phyloP scores from a whole-genome alignment of 1,140 invertebrate genomes.

The Lepidostoma basale region DNA sequence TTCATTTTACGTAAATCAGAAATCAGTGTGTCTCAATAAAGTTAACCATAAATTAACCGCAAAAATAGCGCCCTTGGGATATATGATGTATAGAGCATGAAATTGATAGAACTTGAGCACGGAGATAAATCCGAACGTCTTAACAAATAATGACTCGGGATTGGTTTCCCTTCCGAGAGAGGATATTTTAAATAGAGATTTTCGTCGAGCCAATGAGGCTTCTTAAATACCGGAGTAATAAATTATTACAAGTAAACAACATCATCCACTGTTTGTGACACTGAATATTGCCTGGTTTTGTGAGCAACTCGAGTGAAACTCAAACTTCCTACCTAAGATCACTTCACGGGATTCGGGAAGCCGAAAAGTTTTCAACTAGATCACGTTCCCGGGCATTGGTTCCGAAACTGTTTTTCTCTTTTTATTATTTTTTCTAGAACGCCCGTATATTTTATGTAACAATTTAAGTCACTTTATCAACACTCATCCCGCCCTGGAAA shows the following conservation, averaged over 20 bases:
- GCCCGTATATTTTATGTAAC: not conserved
- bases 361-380: constrained; percentile 6
- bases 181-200: too few species aligned
- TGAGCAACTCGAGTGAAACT: not conserved
- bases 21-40: too few species aligned
- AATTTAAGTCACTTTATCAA: constrained; percentile 2
- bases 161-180: too few species aligned
- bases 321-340: not conserved
- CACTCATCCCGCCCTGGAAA: not conserved
- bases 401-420: not conserved
- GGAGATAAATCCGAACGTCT: too few species aligned
- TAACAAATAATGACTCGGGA: too few species aligned
- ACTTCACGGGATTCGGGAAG: constrained; percentile 7
- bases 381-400: not conserved
- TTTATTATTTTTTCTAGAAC: not conserved
- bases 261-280: not conserved
- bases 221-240: too few species aligned
- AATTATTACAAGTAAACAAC: not conserved
- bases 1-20: too few species aligned
- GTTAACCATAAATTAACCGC: too few species aligned
- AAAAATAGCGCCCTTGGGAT: too few species aligned
- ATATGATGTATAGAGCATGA: too few species aligned
- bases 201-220: too few species aligned
- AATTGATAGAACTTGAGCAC: too few species aligned
- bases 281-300: not conserved